Evolutionary conservation across 35 echinoderm and acorn worm species (phyloP).

Genomic region (Ophiothrix spiculata): DNA sequence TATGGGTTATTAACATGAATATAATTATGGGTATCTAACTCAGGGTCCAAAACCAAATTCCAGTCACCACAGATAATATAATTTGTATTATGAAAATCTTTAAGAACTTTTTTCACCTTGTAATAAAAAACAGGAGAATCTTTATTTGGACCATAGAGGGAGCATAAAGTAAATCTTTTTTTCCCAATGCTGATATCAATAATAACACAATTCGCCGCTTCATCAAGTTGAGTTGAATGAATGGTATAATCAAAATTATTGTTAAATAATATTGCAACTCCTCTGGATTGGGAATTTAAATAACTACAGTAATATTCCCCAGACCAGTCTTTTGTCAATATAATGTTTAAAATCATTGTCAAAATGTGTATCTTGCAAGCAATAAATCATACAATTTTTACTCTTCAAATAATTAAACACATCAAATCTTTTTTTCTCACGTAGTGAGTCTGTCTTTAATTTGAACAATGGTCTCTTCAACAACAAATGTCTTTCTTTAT

Average conservation of each 20-base stretch:
- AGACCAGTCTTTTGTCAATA: slow-evolving; percentile 2
- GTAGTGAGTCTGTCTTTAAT: too few species aligned
- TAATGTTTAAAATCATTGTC: neutral
- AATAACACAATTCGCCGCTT: neutral
- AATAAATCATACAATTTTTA: slow-evolving; percentile 4
- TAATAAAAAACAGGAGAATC: slow-evolving; percentile 21
- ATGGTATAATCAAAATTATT: neutral
- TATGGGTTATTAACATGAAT: slow-evolving; percentile 30
- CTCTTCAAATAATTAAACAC: slow-evolving; percentile 24
- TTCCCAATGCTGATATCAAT: neutral
- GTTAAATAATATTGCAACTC: neutral
- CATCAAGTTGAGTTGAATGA: neutral
- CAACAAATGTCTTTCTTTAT: too few species aligned
- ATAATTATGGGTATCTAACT: slow-evolving; percentile 27
- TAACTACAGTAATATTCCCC: neutral
- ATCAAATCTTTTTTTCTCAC: too few species aligned
- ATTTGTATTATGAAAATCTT: slow-evolving; percentile 21
- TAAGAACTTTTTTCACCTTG: slow-evolving; percentile 18
- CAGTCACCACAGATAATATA: slow-evolving; percentile 56
- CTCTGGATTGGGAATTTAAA: neutral
- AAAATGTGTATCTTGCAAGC: slow-evolving; percentile 29
- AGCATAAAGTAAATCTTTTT: neutral
- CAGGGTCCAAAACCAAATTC: slow-evolving; percentile 40
- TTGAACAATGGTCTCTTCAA: too few species aligned
- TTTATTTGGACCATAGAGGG: slow-evolving; percentile 33